Base-by-base conservation (phyloP, 2,113 vertebrate species). In the Lampris incognitus region DNA sequence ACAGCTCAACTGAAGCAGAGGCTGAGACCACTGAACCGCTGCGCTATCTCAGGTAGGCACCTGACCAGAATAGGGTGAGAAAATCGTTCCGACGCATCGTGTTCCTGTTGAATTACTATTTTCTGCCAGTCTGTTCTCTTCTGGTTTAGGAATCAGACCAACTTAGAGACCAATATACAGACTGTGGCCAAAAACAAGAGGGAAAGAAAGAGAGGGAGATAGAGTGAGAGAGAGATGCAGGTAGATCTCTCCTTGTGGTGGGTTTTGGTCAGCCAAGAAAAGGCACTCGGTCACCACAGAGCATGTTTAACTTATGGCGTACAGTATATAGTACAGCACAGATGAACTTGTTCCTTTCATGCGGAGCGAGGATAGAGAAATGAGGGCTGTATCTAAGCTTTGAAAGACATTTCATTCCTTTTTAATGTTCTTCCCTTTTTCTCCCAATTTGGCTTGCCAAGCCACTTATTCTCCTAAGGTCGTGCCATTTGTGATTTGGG, bases 1-100 rank as follows among this genome's bases (percentile, higher is more conserved):
- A 94, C 86, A 94, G 93, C 92, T 90, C 92, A 64, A 91, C 86
- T 39, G 94, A 94, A 56, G 91, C 89, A 65, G 93, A 93, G 52
- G 69, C 89, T 44, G 94, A 93, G 72, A 92, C 83, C 86, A 93
- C 88, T 76, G 93, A 95, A 78, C 86, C 93, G 0, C 89, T 95
- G 86, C 93, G 93, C 11, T 94, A 93, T 86, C 92, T 95, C 87
- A 94, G 94, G 94, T 95, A 93, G 76, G 89, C 73, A 68, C 72
- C 74, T 77, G 51, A 2, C 24, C 24, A 24, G 24, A 24, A 24
- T 24, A 24, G 24, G 24, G 24, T 24, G 24, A 24, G 24, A 24
- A 24, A 24, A 24, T 24, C 24, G 24, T 24, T 24, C 24, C 24
- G 24, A 24, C 24, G 24, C 24, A 24, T 24, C 24, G 24, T 46